These are phyloP conservation scores for Crocodylus rhombifer DNA, from an alignment of 2,797 vertebrate genomes.

Conservation along the genomic window DNA sequence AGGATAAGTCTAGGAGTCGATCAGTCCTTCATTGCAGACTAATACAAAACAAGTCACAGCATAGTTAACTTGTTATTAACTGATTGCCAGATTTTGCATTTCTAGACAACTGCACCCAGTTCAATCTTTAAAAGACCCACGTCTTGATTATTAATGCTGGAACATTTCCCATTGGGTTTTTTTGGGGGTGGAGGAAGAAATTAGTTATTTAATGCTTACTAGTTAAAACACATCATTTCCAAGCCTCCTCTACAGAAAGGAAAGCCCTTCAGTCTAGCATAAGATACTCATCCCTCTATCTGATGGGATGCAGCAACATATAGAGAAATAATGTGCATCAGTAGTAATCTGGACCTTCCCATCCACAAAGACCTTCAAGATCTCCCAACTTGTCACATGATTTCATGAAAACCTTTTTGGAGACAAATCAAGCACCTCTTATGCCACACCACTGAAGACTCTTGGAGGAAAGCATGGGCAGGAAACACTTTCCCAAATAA, in stretches of 20 bases:
- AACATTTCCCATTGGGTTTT: constrained; percentile 12
- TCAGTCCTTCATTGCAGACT: constrained; percentile 34
- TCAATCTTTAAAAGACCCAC: not conserved
- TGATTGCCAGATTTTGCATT: constrained; percentile 27
- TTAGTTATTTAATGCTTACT: not conserved
- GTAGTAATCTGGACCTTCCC: too few species aligned
- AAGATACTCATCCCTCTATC: too few species aligned
- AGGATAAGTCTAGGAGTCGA: constrained; percentile 41
- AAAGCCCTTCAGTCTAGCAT: not conserved
- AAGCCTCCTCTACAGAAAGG: not conserved
- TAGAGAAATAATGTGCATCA: too few species aligned
- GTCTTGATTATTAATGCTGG: not conserved
- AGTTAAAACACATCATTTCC: not conserved
- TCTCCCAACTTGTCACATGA: too few species aligned
- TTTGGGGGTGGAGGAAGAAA: not conserved
- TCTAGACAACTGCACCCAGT: constrained; percentile 55
- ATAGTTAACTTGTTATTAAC: constrained; percentile 58
- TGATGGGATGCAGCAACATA: too few species aligned
- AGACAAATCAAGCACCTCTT: too few species aligned
- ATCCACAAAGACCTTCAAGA: too few species aligned
- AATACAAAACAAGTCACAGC: constrained; percentile 32
- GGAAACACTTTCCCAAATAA: too few species aligned
- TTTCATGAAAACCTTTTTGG: too few species aligned
- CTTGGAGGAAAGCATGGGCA: too few species aligned
- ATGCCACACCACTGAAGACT: too few species aligned